Evolutionary conservation across 2,888 invertebrate species (phyloP).

Genomic region (Parnassius orleans): DNA sequence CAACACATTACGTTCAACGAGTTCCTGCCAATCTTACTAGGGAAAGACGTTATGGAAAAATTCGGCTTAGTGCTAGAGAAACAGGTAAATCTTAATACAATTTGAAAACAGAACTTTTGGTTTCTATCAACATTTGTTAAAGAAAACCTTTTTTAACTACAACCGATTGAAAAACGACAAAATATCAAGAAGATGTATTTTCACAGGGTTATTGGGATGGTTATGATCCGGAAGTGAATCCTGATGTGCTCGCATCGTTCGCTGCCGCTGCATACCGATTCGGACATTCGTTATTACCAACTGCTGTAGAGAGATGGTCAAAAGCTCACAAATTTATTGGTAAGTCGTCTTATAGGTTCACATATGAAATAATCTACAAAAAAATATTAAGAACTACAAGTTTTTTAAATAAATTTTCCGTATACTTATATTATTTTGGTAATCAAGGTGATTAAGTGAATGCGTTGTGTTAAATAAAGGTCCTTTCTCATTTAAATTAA

Average conservation of each 20-base stretch:
- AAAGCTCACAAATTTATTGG: constrained; percentile 97
- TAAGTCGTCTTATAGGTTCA: constrained; percentile 49
- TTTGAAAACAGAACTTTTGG: neutral
- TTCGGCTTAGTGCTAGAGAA: constrained; percentile 92
- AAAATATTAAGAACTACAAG: no score
- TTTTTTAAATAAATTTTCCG: no score
- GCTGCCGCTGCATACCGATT: constrained; percentile 96
- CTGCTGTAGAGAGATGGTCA: constrained; percentile 95
- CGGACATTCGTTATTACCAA: constrained; percentile 94
- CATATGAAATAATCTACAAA: no score
- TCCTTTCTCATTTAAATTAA: no score
- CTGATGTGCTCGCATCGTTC: constrained; percentile 93
- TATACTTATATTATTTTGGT: no score
- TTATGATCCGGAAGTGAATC: constrained; percentile 91
- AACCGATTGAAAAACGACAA: neutral
- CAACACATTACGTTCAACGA: constrained; percentile 96
- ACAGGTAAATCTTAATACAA: constrained; percentile 71
- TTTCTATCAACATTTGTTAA: constrained; percentile 1
- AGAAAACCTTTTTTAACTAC: neutral
- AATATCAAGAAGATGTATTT: neutral
- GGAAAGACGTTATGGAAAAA: constrained; percentile 95
- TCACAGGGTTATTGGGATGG: constrained; percentile 90
- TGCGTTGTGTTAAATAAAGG: no score
- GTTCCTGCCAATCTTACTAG: constrained; percentile 92
- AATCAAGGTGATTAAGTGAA: no score